Percentiles rank a stretch among this genome's conserved stretches.
Conservation (phyloP, 2,113 vertebrate genomes). For the Marmota monax region DNA sequence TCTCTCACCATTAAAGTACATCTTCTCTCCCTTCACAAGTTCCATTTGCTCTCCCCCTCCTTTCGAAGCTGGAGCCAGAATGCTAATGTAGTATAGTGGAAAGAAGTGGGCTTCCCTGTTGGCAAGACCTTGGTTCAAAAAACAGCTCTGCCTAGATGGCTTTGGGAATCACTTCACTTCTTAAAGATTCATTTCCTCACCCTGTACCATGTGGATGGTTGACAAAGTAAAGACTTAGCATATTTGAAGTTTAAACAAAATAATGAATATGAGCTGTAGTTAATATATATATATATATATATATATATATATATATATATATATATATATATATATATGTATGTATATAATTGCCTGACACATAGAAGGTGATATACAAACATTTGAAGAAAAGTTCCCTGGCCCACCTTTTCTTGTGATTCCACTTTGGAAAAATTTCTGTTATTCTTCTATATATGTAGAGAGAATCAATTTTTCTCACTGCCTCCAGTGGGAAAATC, state of each 20-base stretch:
- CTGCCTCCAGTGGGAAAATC: neutral
- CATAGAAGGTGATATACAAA: neutral
- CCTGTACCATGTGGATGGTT: neutral
- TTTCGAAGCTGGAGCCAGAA: neutral
- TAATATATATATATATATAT: neutral
- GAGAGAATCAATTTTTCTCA: neutral
- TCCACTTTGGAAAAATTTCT: slow-evolving; percentile 37
- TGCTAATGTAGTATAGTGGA: neutral
- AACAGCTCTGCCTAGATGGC: neutral
- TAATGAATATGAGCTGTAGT: neutral
- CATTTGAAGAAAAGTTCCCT: neutral
- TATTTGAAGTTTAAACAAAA: slow-evolving; percentile 6
- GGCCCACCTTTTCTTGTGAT: neutral
- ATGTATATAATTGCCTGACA: neutral
- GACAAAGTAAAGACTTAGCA: neutral
- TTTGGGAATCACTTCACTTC: neutral
- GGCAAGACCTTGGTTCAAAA: slow-evolving; percentile 14
- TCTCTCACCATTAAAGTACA: neutral
- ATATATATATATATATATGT: neutral
- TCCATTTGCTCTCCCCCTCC: neutral
- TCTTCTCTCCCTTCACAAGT: neutral
- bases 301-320: neutral
- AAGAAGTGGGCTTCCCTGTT: slow-evolving; percentile 30
- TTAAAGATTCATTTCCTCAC: neutral
- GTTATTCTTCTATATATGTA: neutral